Conservation (phyloP, 2,888 invertebrate genomes). For the Napeogenes inachia region DNA sequence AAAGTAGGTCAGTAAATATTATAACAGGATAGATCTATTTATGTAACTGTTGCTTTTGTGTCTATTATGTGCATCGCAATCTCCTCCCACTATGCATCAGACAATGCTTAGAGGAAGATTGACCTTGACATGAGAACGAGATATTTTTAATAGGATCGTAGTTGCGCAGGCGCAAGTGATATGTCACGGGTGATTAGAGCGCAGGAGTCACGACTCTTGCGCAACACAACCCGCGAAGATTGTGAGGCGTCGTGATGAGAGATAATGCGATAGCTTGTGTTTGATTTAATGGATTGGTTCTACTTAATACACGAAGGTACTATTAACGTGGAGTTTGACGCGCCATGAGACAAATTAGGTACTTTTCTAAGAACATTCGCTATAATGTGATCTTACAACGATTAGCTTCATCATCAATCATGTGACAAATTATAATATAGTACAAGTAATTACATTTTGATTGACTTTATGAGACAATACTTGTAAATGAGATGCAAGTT, state of each 20-base stretch:
- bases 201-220: constrained; percentile 57
- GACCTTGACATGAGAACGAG: constrained; percentile 40
- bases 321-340: too few species aligned
- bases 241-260: constrained; percentile 29
- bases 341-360: too few species aligned
- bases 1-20: background rate
- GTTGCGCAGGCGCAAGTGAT: constrained; percentile 38
- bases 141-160: constrained; percentile 41
- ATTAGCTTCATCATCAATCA: too few species aligned
- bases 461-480: constrained; percentile 12
- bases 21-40: background rate
- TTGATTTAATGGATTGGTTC: constrained; percentile 24
- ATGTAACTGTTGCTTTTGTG: background rate
- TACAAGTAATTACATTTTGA: too few species aligned
- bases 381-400: too few species aligned
- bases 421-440: too few species aligned
- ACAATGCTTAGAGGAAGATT: constrained; percentile 27
- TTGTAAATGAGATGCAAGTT: constrained; percentile 28
- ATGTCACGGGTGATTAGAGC: constrained; percentile 49
- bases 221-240: constrained; percentile 35
- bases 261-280: constrained; percentile 23
- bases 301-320: constrained; percentile 10
- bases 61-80: background rate
- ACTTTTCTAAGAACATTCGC: too few species aligned
- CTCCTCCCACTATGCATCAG: constrained; percentile 13